These are phyloP conservation scores for Garra rufa DNA, from an alignment of 2,113 vertebrate genomes.

Conservation along the genomic window DNA sequence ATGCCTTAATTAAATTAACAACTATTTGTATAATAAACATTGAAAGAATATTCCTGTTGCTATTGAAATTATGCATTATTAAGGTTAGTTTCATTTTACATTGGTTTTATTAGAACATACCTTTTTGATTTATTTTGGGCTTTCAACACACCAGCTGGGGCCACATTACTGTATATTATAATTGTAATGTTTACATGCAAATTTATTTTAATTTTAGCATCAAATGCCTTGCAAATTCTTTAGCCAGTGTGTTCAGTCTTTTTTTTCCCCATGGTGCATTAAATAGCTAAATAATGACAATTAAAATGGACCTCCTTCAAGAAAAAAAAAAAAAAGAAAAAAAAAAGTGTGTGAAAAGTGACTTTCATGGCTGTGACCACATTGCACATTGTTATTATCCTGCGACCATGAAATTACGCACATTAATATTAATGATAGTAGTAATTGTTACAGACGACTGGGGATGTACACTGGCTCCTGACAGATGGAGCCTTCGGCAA, in stretches of 20 bases:
- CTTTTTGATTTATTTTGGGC: background rate
- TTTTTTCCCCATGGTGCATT: background rate
- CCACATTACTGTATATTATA: background rate
- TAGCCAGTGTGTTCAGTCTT: background rate
- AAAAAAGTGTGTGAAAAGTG: background rate
- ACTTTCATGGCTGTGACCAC: slow-evolving; percentile 39
- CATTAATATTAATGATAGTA: slow-evolving; percentile 73
- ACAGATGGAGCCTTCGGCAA: slow-evolving; percentile 66
- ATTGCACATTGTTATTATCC: slow-evolving; percentile 59
- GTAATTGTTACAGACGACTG: slow-evolving; percentile 68
- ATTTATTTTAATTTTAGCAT: background rate
- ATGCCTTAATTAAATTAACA: too few relatives aligned
- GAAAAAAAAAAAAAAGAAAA: background rate
- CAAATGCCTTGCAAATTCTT: background rate
- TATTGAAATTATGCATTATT: background rate
- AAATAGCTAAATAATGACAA: slow-evolving; percentile 24
- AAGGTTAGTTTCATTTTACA: background rate
- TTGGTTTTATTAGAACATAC: background rate
- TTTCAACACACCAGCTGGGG: background rate
- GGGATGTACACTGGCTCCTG: slow-evolving; percentile 53
- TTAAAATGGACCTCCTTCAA: background rate
- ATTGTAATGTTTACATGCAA: background rate
- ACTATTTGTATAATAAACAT: too few relatives aligned
- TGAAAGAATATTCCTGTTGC: too few relatives aligned
- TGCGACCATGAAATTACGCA: slow-evolving; percentile 61